Evolutionary conservation across 2,113 vertebrate genomes (phyloP), one percentile per base, ranked within the genome.

Genomic region (Piaya cayana): DNA sequence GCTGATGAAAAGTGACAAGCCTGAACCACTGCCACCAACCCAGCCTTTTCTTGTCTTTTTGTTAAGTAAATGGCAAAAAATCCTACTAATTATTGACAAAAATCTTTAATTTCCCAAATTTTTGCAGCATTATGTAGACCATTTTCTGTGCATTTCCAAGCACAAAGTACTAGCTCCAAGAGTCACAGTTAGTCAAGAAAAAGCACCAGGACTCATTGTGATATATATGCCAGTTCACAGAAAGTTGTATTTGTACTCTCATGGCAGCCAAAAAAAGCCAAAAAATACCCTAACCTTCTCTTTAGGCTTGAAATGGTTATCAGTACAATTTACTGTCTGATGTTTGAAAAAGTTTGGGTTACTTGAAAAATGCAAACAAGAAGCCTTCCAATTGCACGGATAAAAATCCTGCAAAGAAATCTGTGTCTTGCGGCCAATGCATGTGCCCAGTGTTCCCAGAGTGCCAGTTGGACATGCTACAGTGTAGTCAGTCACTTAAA

Each of bases 1-100:
- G 76, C 85, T 96, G 96, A 97, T 96, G 90, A 96, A 95, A 96
- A 96, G 88, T 90, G 96, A 97, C 95, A 97, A 95, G 93, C 75
- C 94, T 96, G 90, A 95, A 88, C 76, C 79, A 64, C 68, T 90
- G 88, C 93, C 92, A 83, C 60, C 92, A 93, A 90, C 96, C 93
- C 93, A 95, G 76, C 52, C 56, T 94, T 52, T 62, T 72, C 83
- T 59, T 82, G 39, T 86, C 80, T 76, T 93, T 97, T 93, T 91
- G 67, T 91, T 90, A 94, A 85, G 82, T 86, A 96, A 96, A 94
- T 86, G 87, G 87, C 43, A 91, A 92, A 91, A 93, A 93, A 82
- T 52, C 78, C 81, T 94, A 52, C 90, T 97, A 90, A 97, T 96
- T 94, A 90, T 95, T 90, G 68, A 95, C 93, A 97, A 95, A 82